Evolutionary conservation across 1,140 invertebrate species (phyloP).

Genomic region (Geopemphigus sp.): DNA sequence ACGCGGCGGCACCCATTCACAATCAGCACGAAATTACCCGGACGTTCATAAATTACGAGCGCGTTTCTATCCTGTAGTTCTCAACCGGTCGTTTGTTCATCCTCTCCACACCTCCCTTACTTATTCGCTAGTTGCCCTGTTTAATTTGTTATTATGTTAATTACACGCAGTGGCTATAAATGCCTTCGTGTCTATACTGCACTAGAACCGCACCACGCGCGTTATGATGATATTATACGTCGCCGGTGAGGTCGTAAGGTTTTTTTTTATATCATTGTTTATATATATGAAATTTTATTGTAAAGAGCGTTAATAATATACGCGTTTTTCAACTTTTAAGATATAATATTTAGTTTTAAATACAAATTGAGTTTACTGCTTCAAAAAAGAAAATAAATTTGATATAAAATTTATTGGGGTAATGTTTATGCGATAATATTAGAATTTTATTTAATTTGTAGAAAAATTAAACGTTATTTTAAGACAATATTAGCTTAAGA

Average conservation of each 20-base stretch:
- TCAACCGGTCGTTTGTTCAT: background rate
- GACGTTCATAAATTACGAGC: constrained; percentile 44
- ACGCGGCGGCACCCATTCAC: constrained; percentile 24
- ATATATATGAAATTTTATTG: background rate
- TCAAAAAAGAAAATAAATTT: background rate
- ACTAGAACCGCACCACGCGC: background rate
- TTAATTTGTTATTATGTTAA: constrained; percentile 49
- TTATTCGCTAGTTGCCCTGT: background rate
- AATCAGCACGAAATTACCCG: constrained; percentile 44
- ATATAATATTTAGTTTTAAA: background rate
- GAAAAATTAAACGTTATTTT: too few species aligned
- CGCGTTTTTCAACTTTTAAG: background rate
- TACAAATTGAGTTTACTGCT: background rate
- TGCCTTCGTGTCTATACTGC: constrained; percentile 9
- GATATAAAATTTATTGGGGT: too few species aligned
- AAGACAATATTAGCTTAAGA: too few species aligned
- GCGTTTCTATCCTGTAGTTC: background rate
- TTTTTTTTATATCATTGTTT: background rate
- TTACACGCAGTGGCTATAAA: constrained; percentile 22
- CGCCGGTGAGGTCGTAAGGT: background rate
- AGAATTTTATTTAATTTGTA: too few species aligned
- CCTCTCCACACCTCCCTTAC: background rate
- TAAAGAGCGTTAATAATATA: background rate
- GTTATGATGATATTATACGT: constrained; percentile 33
- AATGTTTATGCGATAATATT: too few species aligned